Evolutionary conservation across 2,797 vertebrate species (phyloP).

Genomic region (Pantherophis alleghaniensis): DNA sequence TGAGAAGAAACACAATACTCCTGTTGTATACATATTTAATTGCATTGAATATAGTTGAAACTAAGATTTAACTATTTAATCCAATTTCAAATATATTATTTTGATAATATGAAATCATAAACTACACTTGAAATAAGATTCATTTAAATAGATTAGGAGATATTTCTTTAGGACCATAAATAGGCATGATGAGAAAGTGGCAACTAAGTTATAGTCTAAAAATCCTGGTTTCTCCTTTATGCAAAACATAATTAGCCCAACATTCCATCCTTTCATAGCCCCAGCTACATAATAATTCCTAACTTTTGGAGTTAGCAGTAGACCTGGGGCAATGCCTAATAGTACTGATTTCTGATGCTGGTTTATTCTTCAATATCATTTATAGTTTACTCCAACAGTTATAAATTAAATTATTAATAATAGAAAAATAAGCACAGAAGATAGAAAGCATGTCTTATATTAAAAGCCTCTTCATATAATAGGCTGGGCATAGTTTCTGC

Average conservation of each 20-base stretch:
- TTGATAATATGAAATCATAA: background rate
- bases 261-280: background rate
- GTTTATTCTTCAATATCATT: background rate
- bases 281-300: background rate
- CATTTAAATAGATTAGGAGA: background rate
- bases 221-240: background rate
- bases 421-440: background rate
- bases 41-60: background rate
- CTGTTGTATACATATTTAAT: background rate
- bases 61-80: background rate
- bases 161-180: background rate
- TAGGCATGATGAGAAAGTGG: background rate
- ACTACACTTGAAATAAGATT: no score
- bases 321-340: background rate
- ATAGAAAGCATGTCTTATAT: background rate
- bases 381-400: background rate
- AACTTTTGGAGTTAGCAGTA: background rate
- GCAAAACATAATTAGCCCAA: background rate
- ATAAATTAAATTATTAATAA: background rate
- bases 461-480: background rate
- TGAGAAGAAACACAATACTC: background rate
- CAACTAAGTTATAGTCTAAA: background rate
- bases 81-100: background rate
- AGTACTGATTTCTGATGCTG: background rate
- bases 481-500: background rate